Evolutionary conservation across 2,888 invertebrate species (phyloP).

Genomic region (Andrena bicolor): DNA sequence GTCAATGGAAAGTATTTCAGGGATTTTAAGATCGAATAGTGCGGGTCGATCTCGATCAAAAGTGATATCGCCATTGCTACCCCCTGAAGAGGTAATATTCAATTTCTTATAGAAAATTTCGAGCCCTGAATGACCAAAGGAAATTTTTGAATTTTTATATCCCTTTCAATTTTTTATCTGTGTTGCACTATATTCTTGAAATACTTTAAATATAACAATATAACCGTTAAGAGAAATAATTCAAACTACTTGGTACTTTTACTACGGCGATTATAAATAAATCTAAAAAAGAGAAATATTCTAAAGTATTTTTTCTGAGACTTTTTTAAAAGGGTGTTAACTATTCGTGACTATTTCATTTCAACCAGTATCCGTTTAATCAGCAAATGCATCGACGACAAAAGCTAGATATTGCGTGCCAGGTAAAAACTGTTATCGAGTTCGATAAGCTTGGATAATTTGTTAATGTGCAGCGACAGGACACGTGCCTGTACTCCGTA

Average conservation of each 20-base stretch:
- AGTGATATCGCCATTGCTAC: neutral
- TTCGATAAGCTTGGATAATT: constrained; percentile 50
- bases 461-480: constrained; percentile 27
- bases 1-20: constrained; percentile 3
- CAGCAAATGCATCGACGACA: constrained; percentile 44
- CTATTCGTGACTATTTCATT: neutral
- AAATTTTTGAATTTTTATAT: neutral
- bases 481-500: neutral
- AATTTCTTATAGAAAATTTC: neutral
- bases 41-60: constrained; percentile 2
- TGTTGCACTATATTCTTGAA: too few relatives aligned
- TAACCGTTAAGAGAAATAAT: too few relatives aligned
- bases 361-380: constrained; percentile 29
- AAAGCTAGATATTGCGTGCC: constrained; percentile 45
- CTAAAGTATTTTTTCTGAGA: neutral
- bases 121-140: too few relatives aligned
- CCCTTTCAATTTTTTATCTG: neutral
- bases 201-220: too few relatives aligned
- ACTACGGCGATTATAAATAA: too few relatives aligned
- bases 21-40: constrained; percentile 36
- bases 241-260: too few relatives aligned
- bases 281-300: too few relatives aligned
- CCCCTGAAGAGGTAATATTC: constrained; percentile 34
- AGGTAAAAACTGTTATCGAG: constrained; percentile 10
- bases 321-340: neutral